These are phyloP conservation scores for Phataginus tricuspis DNA, from an alignment of 2,797 vertebrate species.

Conservation along the genomic window DNA sequence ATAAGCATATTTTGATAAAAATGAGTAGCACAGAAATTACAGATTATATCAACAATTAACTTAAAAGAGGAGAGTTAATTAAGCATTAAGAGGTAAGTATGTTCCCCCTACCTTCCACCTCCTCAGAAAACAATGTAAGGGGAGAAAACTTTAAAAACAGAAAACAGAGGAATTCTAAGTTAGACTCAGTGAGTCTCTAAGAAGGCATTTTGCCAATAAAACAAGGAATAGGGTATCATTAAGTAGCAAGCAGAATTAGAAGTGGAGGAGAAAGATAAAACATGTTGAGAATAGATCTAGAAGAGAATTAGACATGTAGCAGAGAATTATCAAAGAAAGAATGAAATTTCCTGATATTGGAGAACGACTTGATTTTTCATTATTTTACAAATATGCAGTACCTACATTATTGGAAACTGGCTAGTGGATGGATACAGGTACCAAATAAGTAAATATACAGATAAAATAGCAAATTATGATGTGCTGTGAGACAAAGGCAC, in stretches of 20 bases:
- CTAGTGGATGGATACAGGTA: neutral
- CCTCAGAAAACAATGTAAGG: neutral
- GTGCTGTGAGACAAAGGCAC: neutral
- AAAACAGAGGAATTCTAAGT: neutral
- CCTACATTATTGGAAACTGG: neutral
- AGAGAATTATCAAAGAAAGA: neutral
- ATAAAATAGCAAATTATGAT: neutral
- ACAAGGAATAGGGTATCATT: neutral
- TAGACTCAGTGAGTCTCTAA: neutral
- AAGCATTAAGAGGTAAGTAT: neutral
- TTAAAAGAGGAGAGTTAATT: neutral
- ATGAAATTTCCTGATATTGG: neutral
- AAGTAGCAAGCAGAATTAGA: constrained; percentile 11
- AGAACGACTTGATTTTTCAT: constrained; percentile 22
- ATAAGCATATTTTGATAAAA: neutral
- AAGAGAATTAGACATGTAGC: neutral
- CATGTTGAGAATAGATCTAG: neutral
- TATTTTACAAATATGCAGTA: neutral
- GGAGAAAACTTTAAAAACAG: constrained; percentile 24
- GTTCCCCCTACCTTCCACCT: neutral
- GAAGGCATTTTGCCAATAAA: neutral
- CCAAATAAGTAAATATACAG: neutral
- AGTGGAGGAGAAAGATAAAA: neutral
- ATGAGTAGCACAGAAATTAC: neutral
- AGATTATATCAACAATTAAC: neutral